Conservation (phyloP, 1,140 invertebrate genomes). For the Alviniconcha marisindica region DNA sequence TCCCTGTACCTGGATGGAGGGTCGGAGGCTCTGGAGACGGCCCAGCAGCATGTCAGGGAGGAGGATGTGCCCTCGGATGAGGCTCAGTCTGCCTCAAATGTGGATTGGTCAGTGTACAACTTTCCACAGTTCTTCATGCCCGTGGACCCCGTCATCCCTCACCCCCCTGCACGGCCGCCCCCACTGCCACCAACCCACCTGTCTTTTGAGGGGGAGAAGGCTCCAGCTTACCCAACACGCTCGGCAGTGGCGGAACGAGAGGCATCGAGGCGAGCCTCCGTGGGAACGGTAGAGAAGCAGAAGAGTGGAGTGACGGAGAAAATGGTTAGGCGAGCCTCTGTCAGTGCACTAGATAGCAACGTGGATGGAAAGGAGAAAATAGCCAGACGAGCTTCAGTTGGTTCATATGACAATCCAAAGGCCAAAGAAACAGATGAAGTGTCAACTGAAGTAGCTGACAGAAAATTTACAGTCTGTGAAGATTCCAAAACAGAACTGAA, state of each 20-base stretch:
- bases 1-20: slow-evolving; percentile 59
- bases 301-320: background rate
- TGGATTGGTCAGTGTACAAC: slow-evolving; percentile 60
- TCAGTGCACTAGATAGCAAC: background rate
- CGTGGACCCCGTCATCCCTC: slow-evolving; percentile 26
- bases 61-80: slow-evolving; percentile 43
- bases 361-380: background rate
- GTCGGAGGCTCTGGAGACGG: slow-evolving; percentile 46
- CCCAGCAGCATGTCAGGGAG: slow-evolving; percentile 48
- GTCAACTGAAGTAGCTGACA: background rate
- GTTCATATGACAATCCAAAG: background rate
- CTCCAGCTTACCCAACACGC: slow-evolving; percentile 15
- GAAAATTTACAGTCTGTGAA: background rate
- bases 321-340: background rate
- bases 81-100: background rate
- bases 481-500: background rate
- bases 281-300: background rate
- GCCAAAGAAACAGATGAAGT: background rate
- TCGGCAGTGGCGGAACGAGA: slow-evolving; percentile 29
- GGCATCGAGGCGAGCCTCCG: slow-evolving; percentile 3
- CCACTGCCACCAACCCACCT: background rate
- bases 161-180: background rate
- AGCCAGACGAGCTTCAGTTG: background rate
- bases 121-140: slow-evolving; percentile 55
- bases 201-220: background rate